These are phyloP conservation scores for Platycercus adscitus DNA, from an alignment of 2,113 vertebrate species.

Conservation along the genomic window DNA sequence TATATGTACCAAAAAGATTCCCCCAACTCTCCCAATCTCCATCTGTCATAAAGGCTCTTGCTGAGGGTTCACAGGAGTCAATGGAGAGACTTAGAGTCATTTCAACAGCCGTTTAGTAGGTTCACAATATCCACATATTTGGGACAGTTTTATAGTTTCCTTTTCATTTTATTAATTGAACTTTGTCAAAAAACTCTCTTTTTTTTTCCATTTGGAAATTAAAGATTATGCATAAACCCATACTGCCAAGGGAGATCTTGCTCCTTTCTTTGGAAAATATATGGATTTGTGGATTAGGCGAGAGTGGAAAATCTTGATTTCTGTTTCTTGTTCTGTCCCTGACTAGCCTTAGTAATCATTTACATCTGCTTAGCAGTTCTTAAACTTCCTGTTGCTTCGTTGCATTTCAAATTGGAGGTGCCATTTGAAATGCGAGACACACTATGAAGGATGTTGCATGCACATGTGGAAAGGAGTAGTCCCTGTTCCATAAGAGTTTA, in stretches of 20 bases:
- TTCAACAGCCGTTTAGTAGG: background rate
- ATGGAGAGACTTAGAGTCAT: background rate
- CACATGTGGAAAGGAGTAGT: background rate
- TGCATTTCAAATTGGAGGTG: conserved; percentile 5
- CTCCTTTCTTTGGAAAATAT: background rate
- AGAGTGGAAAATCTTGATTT: conserved; percentile 38
- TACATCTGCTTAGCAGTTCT: conserved; percentile 33
- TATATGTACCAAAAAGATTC: background rate
- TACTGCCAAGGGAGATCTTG: background rate
- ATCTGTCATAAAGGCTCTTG: background rate
- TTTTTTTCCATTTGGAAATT: background rate
- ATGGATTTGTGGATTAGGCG: background rate
- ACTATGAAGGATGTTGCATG: background rate
- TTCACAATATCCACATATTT: background rate
- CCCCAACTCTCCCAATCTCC: background rate
- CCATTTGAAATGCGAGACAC: conserved; percentile 3
- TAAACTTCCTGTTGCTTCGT: conserved; percentile 33
- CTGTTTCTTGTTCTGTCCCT: conserved; percentile 31
- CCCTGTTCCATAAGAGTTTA: background rate
- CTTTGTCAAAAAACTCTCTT: background rate
- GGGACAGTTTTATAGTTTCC: background rate
- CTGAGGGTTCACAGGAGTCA: background rate
- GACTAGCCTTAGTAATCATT: conserved; percentile 40
- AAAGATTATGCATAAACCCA: background rate
- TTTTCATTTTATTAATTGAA: background rate